phyloP scores from a whole-genome alignment of 2,797 vertebrate genomes.

The Pelobates cultripes region DNA sequence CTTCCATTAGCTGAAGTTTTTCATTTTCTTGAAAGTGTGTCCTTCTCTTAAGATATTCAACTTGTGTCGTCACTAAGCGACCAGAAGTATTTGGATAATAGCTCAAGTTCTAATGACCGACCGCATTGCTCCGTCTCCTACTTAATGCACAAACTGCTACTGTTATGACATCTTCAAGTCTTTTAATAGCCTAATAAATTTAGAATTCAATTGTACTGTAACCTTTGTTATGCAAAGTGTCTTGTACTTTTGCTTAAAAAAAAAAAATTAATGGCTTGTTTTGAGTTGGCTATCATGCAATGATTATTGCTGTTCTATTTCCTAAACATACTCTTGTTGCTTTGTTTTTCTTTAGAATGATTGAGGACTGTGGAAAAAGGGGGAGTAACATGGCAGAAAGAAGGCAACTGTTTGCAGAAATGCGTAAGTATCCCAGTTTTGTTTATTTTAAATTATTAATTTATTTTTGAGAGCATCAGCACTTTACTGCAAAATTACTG shows the following conservation, averaged over 20 bases:
- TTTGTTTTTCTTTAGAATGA: conserved; percentile 86
- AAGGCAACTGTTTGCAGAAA: conserved; percentile 99
- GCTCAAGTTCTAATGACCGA: conserved; percentile 15
- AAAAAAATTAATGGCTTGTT: conserved; percentile 4
- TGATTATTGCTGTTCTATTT: conserved; percentile 26
- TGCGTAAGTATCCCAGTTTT: conserved; percentile 86
- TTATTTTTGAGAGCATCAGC: too few relatives aligned
- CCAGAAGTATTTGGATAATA: conserved; percentile 17
- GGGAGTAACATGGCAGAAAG: conserved; percentile 96
- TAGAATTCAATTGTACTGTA: conserved; percentile 15
- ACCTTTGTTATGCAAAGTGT: conserved; percentile 41
- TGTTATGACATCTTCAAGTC: conserved; percentile 16
- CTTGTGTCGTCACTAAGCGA: conserved; percentile 15
- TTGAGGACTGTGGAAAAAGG: conserved; percentile 88
- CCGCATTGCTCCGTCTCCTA: neutral
- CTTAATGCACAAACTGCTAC: conserved; percentile 5
- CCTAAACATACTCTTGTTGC: conserved; percentile 1
- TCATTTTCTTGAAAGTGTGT: neutral
- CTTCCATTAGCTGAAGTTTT: neutral
- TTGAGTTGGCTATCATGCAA: conserved; percentile 26
- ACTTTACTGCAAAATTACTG: too few relatives aligned
- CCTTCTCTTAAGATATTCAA: neutral
- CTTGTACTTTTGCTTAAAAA: conserved; percentile 17
- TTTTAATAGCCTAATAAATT: conserved; percentile 49
- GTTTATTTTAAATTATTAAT: too few relatives aligned